phyloP scores from a whole-genome alignment of 1,140 invertebrate species.

The Neuroterus valhalla region DNA sequence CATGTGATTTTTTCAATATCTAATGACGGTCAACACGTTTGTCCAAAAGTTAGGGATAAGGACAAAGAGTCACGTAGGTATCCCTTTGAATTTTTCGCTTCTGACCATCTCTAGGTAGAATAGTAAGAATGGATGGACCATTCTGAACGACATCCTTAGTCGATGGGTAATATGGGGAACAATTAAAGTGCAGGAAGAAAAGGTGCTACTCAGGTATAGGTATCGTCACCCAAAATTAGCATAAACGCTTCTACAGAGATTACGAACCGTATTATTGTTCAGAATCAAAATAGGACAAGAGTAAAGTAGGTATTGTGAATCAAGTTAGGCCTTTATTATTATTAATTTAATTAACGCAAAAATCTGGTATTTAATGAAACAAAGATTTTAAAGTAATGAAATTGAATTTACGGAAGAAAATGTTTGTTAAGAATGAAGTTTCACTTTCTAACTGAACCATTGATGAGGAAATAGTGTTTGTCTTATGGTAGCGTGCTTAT shows the following conservation, averaged over 20 bases:
- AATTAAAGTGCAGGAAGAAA: background rate
- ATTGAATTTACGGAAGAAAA: no score
- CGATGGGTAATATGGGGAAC: background rate
- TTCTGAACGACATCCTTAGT: background rate
- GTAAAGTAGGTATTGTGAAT: no score
- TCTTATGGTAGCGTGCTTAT: no score
- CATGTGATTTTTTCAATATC: slow-evolving; percentile 2
- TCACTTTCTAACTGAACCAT: no score
- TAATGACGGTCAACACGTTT: slow-evolving; percentile 30
- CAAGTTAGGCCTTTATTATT: no score
- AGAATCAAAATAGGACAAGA: no score
- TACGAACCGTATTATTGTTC: background rate
- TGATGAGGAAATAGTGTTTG: no score
- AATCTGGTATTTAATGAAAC: no score
- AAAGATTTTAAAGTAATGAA: no score
- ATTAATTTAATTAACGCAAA: no score
- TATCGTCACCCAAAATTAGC: background rate
- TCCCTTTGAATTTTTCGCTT: slow-evolving; percentile 7
- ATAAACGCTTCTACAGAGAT: background rate
- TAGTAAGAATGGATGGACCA: slow-evolving; percentile 6
- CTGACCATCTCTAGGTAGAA: slow-evolving; percentile 10
- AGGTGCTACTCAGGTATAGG: slow-evolving; percentile 1
- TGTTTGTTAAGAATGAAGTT: no score
- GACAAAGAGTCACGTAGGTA: background rate
- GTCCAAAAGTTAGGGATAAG: slow-evolving; percentile 28